Evolutionary conservation across 2,888 invertebrate genomes (phyloP), one percentile per base, ranked within the genome.

Genomic region (Hirtodrosophila confusa): DNA sequence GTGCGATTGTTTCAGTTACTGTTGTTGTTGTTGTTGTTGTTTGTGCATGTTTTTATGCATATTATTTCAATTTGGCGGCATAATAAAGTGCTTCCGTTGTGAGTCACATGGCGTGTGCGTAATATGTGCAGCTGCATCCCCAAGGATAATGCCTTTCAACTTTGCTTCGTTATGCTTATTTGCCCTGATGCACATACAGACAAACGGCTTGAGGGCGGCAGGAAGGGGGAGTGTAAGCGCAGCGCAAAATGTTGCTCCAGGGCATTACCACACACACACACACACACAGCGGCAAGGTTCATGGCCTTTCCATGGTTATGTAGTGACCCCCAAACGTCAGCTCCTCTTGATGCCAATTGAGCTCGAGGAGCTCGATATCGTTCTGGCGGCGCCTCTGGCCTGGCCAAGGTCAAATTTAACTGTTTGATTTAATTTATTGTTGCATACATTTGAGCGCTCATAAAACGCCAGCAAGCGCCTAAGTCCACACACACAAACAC

Each of bases 41-140:
- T 56, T 48, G 12, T 23, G 31, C 75, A 65, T 75, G 78, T 78
- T 76, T 82, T 57, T 80, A 68, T 80, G 86, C 77, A 75, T 78
- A 83, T 82, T 82, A 83, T 83, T 85, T 85, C 86, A 83, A 86
- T 85, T 85, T 80, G 86, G 83, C 75, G 83, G 78, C 83, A 78
- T 83, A 83, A 85, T 82, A 73, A 85, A 85, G 85, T 75, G 74
- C 74, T 78, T 74, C 82, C 70, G 65, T 69, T 77, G 70, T 67
- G 67, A 60, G 65, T 66, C 70, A 69, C 64, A 70, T 63, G 73
- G 73, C 75, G 65, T 69, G 68, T 71, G 75, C 63, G 77, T 77
- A 73, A 69, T 66, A 65, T 51, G 55, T 39, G 55, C 41, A 62
- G 69, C 27, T 68, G 56, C 68, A 69, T 82, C 80, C 83, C 84